These are phyloP conservation scores for Tupaia tana DNA, from an alignment of 2,113 vertebrate genomes.

Conservation along the genomic window DNA sequence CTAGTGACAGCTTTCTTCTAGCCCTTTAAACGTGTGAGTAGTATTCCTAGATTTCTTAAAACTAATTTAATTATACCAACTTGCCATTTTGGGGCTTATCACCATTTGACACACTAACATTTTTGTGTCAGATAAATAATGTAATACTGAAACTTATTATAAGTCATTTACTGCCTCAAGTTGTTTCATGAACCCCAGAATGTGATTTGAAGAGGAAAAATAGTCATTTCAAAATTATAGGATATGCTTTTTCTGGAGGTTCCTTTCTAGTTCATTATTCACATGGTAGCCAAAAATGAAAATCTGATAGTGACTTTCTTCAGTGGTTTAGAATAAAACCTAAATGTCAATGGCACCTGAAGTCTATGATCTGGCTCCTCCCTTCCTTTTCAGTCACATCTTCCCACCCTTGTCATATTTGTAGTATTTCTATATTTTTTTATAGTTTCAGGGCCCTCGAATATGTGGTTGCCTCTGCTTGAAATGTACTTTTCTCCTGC, in stretches of 20 bases:
- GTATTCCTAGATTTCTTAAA: slow-evolving; percentile 31
- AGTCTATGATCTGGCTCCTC: background rate
- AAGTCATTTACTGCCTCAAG: slow-evolving; percentile 15
- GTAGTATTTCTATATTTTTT: background rate
- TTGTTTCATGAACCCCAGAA: background rate
- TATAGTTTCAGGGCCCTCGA: background rate
- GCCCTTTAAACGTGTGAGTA: slow-evolving; percentile 19
- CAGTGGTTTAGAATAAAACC: slow-evolving; percentile 28
- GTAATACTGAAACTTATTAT: slow-evolving; percentile 1
- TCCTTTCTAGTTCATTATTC: background rate
- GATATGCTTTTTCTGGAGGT: slow-evolving; percentile 38
- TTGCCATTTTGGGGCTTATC: slow-evolving; percentile 30
- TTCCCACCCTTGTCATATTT: background rate
- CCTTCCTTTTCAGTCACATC: background rate
- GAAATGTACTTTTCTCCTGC: background rate
- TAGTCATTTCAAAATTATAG: slow-evolving; percentile 46
- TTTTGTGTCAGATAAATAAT: slow-evolving; percentile 2
- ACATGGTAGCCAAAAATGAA: background rate
- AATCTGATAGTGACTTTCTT: slow-evolving; percentile 17
- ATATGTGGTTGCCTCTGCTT: slow-evolving; percentile 27
- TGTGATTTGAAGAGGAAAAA: slow-evolving; percentile 28
- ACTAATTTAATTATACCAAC: slow-evolving; percentile 52
- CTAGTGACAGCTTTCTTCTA: slow-evolving; percentile 37
- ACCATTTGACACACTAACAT: background rate
- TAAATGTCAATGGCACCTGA: background rate